A percentile compares a stretch with the other conserved stretches of the same genome.
These are phyloP conservation scores for Eugnorisma glareosa DNA, from an alignment of 2,888 invertebrate genomes.

Conservation along the genomic window DNA sequence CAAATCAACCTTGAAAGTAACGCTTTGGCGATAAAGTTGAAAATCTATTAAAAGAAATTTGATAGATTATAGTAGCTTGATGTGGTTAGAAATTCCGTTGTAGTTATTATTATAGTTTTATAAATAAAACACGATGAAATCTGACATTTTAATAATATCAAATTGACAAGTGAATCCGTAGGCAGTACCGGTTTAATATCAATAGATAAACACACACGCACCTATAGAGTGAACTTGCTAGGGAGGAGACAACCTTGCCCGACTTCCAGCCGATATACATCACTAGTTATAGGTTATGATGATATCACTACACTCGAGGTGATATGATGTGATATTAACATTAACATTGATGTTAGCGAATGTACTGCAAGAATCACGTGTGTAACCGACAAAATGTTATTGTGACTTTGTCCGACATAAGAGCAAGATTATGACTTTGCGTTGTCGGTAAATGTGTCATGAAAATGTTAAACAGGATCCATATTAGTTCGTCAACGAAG, in stretches of 20 bases:
- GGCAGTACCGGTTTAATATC: conserved; percentile 59
- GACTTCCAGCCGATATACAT: conserved; percentile 78
- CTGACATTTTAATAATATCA: conserved; percentile 26
- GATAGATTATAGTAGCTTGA: too few species aligned
- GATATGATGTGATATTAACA: conserved; percentile 68
- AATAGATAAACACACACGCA: conserved; percentile 58
- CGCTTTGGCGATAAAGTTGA: too few species aligned
- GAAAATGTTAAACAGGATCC: background rate
- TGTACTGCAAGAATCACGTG: background rate
- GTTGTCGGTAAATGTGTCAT: background rate
- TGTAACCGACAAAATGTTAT: background rate
- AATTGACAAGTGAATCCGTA: conserved; percentile 43
- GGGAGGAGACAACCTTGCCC: conserved; percentile 84
- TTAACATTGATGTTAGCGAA: conserved; percentile 57
- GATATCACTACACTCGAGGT: conserved; percentile 68
- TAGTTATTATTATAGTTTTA: background rate
- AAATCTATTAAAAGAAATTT: too few species aligned
- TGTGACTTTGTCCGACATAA: background rate
- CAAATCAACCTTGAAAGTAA: too few species aligned
- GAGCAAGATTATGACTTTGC: background rate
- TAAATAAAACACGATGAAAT: background rate
- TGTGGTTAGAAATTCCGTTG: background rate
- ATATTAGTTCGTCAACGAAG: background rate
- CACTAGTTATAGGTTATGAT: conserved; percentile 76
- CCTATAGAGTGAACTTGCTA: conserved; percentile 69